These are phyloP conservation scores for Acanthoscelides obtectus DNA, from an alignment of 2,888 invertebrate genomes.

Conservation along the genomic window DNA sequence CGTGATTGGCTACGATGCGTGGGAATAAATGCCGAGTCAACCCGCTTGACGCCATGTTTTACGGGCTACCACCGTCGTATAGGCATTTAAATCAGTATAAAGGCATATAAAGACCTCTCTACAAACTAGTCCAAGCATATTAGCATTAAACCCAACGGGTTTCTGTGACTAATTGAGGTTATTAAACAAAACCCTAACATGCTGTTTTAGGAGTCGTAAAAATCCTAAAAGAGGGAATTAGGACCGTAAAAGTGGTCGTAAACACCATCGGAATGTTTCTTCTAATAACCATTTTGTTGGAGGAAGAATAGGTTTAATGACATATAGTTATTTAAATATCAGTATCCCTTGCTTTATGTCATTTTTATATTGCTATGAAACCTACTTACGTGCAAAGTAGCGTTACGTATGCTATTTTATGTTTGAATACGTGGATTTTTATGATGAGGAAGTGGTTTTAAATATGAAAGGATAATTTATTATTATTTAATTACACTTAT, in stretches of 20 bases:
- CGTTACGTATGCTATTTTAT: not conserved
- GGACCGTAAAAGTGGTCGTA: constrained; percentile 11
- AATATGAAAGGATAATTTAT: too few relatives aligned
- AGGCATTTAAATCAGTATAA: too few relatives aligned
- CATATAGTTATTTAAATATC: not conserved
- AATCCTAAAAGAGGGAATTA: constrained; percentile 7
- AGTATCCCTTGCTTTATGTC: not conserved
- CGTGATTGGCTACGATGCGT: too few relatives aligned
- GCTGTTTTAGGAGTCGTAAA: constrained; percentile 3
- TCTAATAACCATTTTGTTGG: not conserved
- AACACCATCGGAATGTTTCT: constrained; percentile 1
- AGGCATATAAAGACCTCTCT: not conserved
- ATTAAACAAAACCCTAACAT: not conserved
- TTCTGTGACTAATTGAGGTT: not conserved
- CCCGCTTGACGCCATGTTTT: too few relatives aligned
- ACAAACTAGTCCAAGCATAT: not conserved
- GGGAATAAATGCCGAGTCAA: too few relatives aligned
- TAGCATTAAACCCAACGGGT: not conserved
- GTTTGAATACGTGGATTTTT: not conserved
- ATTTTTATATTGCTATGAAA: not conserved
- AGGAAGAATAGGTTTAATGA: not conserved
- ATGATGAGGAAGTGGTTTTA: not conserved
- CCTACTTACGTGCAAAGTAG: not conserved
- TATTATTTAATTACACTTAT: too few relatives aligned
- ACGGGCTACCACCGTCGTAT: too few relatives aligned